Conservation (phyloP, 30 jellyfish, hydroid and myxozoan species). For the Haliclystus octoradiatus region DNA sequence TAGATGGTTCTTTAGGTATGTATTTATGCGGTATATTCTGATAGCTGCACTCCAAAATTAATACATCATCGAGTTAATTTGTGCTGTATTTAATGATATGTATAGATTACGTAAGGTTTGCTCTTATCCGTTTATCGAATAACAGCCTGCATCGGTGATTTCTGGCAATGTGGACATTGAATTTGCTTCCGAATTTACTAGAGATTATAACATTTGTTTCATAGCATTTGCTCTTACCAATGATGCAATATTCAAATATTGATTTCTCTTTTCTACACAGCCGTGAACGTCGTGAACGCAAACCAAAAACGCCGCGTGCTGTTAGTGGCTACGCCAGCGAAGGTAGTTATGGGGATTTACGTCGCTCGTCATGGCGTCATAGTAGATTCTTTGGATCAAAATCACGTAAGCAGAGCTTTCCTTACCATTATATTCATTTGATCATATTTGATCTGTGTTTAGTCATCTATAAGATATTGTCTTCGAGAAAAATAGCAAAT, state of each 20-base stretch:
- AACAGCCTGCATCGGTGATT: no score
- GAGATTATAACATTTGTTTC: no score
- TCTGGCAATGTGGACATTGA: not conserved
- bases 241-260: not conserved
- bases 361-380: slow-evolving; percentile 48
- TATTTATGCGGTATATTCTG: not conserved
- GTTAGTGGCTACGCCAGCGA: slow-evolving; percentile 73
- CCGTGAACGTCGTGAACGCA: slow-evolving; percentile 11
- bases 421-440: not conserved
- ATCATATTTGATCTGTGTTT: not conserved
- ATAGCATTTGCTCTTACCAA: not conserved
- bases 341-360: slow-evolving; percentile 52
- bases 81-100: no score
- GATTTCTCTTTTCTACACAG: not conserved
- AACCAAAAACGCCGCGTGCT: slow-evolving; percentile 1
- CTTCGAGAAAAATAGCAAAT: no score
- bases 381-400: slow-evolving; percentile 73
- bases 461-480: not conserved
- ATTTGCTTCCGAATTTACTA: not conserved
- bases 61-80: no score
- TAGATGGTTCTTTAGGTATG: slow-evolving; percentile 68
- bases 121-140: no score
- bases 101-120: no score
- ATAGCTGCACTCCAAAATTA: no score
- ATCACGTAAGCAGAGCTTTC: slow-evolving; percentile 47